These are phyloP conservation scores for Disparrhopalites patrizii DNA, from an alignment of 2,888 invertebrate genomes.

Conservation along the genomic window DNA sequence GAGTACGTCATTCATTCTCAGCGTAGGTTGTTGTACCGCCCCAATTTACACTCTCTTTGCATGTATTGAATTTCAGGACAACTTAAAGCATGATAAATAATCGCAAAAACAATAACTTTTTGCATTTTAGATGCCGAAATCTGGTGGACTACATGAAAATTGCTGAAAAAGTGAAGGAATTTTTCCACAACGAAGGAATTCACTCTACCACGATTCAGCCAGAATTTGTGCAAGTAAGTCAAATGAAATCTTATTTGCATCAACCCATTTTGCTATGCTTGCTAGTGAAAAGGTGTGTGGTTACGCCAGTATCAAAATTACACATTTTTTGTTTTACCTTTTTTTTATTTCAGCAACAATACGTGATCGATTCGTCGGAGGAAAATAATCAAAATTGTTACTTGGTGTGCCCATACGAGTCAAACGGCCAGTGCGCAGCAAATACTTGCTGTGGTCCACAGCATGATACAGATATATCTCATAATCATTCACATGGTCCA, in stretches of 20 bases:
- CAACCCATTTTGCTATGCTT: no score
- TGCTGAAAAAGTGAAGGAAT: constrained; percentile 91
- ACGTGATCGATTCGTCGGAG: constrained; percentile 15
- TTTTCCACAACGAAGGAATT: constrained; percentile 97
- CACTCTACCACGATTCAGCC: constrained; percentile 99
- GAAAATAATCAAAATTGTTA: constrained; percentile 62
- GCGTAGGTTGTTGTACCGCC: no score
- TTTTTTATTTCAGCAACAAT: constrained; percentile 18
- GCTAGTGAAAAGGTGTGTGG: constrained; percentile 12
- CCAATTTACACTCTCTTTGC: no score
- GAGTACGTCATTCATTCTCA: no score
- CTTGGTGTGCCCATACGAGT: constrained; percentile 83
- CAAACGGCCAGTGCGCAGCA: constrained; percentile 67
- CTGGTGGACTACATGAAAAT: constrained; percentile 95
- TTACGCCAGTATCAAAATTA: background rate
- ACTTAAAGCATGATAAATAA: no score
- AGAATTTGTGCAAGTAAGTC: constrained; percentile 79
- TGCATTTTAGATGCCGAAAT: constrained; percentile 77
- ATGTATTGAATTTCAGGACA: no score
- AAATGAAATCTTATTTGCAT: constrained; percentile 3
- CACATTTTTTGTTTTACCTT: background rate
- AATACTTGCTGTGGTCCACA: constrained; percentile 80
- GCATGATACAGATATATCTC: constrained; percentile 9
- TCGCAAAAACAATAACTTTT: no score
- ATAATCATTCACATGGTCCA: constrained; percentile 17